Base-by-base conservation (phyloP, 92 coral and sea anemone species). In the Palythoa heliodiscus region DNA sequence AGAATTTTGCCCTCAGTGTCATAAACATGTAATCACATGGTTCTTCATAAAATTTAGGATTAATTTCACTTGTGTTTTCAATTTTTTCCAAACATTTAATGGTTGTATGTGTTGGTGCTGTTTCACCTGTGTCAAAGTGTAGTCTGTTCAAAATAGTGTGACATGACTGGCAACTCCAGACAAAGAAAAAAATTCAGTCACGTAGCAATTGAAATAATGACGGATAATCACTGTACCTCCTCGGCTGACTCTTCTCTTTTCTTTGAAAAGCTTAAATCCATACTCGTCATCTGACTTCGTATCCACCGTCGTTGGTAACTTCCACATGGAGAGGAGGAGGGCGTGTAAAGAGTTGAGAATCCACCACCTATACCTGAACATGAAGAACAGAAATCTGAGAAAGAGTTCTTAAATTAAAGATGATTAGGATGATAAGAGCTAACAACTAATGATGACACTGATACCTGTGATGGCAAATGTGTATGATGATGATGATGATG, bases 271-370 rank as follows among this genome's bases (percentile, higher is more conserved):
- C 93, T 91, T 39, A 92, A 83, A 77, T 96, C 98, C 92, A 96
- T 96, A 64, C 98, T 95, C 12, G 95, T 96, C 48, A 78, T 90
- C 86, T 94, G 98, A 66, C 98, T 96, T 3, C 98, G 94, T 52
- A 87, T 75, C 71, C 89, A 92, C 43, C 98, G 91, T n/a, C 98
- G 83, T 64, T 96, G 98, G 75, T 92, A 94, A 39, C 98, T 96
- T 38, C 96, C 98, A 83, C 96, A 96, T 1, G 98, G 92, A 9
- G 97, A 92, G 16, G 97, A 92, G 0, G 92, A 71, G 37, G 95
- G 86, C 19, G 89, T 89, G 67, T 81, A 87, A 23, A 86, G 73
- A 11, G 87, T 87, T 4, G 89, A 75, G 4, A 86, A 47, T 58
- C 89, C 86, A 19, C 91, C 94, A 72, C 77, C 86, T 57, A 85